phyloP scores from a whole-genome alignment of 2,797 vertebrate species.

The Denticeps clupeoides region DNA sequence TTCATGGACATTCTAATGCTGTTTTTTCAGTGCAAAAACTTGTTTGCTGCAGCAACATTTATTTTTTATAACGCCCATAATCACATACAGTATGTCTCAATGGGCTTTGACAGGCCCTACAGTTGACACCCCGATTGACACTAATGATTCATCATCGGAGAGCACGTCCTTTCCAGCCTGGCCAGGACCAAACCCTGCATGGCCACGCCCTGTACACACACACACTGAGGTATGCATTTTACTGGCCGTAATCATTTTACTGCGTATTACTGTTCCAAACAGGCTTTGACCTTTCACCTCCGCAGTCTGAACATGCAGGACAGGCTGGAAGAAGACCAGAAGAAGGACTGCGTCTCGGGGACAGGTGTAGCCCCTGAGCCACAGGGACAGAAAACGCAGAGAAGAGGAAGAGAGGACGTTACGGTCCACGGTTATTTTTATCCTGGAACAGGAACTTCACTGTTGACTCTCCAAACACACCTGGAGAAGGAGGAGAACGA shows the following conservation, averaged over 20 bases:
- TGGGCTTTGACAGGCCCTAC: no score
- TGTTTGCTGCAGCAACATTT: no score
- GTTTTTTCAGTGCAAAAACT: no score
- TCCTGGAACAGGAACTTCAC: slow-evolving; percentile 54
- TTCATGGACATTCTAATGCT: no score
- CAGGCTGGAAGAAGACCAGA: slow-evolving; percentile 10
- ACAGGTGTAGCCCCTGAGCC: no score
- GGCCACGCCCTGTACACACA: background rate
- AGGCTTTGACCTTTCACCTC: no score
- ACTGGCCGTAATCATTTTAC: background rate
- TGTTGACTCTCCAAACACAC: slow-evolving; percentile 55
- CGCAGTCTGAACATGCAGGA: background rate
- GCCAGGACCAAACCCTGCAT: background rate
- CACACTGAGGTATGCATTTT: background rate
- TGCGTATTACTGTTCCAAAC: no score
- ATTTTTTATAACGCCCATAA: no score
- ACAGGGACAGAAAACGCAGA: slow-evolving; percentile 26
- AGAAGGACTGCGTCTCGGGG: slow-evolving; percentile 26
- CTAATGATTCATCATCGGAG: slow-evolving; percentile 1
- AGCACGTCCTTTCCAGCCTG: background rate
- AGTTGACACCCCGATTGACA: no score
- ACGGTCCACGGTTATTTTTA: slow-evolving; percentile 57
- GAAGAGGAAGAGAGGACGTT: slow-evolving; percentile 35
- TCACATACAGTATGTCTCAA: no score
- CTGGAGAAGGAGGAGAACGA: background rate